Evolutionary conservation across 1,140 invertebrate genomes (phyloP).

Genomic region (Bombus cullumanus): DNA sequence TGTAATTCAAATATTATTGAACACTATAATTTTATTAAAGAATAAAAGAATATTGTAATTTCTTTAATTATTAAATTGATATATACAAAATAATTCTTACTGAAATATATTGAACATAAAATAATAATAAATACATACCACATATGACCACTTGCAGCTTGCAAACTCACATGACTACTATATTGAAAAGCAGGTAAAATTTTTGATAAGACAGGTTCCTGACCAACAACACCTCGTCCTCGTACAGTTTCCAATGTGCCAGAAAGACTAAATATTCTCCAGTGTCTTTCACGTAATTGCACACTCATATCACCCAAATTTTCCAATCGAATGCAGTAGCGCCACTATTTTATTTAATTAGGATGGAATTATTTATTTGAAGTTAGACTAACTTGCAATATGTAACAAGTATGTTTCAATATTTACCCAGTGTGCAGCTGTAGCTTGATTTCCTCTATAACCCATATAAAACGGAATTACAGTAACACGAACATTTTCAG

Average conservation of each 20-base stretch:
- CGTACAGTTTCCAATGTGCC: slow-evolving; percentile 97
- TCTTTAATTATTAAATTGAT: neutral
- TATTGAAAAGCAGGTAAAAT: slow-evolving; percentile 97
- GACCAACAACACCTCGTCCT: slow-evolving; percentile 96
- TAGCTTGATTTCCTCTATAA: slow-evolving; percentile 93
- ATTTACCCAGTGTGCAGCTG: slow-evolving; percentile 94
- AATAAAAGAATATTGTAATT: neutral
- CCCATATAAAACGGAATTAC: slow-evolving; percentile 99
- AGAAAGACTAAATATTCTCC: slow-evolving; percentile 97
- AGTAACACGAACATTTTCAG: slow-evolving; percentile 96
- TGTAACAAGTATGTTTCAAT: neutral
- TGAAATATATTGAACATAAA: no score
- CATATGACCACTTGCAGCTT: slow-evolving; percentile 99
- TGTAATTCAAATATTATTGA: neutral
- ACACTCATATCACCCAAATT: slow-evolving; percentile 95
- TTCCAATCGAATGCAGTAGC: slow-evolving; percentile 97
- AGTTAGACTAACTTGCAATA: neutral
- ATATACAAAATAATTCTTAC: neutral
- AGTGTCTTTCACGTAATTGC: slow-evolving; percentile 96
- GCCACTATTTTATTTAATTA: slow-evolving; percentile 86
- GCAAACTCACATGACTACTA: slow-evolving; percentile 97
- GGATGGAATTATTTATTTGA: neutral
- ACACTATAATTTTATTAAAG: neutral
- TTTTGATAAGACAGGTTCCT: slow-evolving; percentile 95
- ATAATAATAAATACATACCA: slow-evolving; percentile 86